Conservation (phyloP, 2,888 invertebrate genomes). For the Eledone cirrhosa region DNA sequence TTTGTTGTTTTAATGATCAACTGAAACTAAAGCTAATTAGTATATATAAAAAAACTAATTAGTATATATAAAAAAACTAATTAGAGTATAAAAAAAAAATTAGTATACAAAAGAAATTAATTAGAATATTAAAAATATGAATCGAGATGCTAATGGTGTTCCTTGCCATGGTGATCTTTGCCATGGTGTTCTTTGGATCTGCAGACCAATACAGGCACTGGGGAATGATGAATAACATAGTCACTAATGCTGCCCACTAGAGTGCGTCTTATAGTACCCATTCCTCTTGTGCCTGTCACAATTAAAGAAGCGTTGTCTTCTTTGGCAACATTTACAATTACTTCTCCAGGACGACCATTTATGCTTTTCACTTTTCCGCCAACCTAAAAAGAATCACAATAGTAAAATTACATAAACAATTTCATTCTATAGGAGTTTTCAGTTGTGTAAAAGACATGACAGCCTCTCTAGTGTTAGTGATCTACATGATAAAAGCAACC, state of each 20-base stretch:
- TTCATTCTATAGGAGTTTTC: background rate
- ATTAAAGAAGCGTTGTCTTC: conserved; percentile 45
- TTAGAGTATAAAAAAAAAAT: background rate
- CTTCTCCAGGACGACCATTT: conserved; percentile 48
- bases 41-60: too few species aligned
- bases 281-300: conserved; percentile 49
- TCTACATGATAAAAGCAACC: too few species aligned
- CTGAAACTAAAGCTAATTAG: too few species aligned
- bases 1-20: background rate
- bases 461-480: too few species aligned
- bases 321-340: conserved; percentile 43
- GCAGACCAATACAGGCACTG: conserved; percentile 46
- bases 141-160: background rate
- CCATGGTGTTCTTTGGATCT: conserved; percentile 42
- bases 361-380: conserved; percentile 52
- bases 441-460: too few species aligned
- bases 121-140: background rate
- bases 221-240: conserved; percentile 50
- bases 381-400: conserved; percentile 36
- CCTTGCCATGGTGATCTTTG: conserved; percentile 23
- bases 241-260: conserved; percentile 50
- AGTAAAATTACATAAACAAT: background rate
- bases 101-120: background rate
- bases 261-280: conserved; percentile 48
- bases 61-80: too few species aligned